A percentile compares a stretch with the other conserved stretches of the same genome.
Evolutionary conservation across 2,888 invertebrate species (phyloP).

Genomic region (Furcula furcula): DNA sequence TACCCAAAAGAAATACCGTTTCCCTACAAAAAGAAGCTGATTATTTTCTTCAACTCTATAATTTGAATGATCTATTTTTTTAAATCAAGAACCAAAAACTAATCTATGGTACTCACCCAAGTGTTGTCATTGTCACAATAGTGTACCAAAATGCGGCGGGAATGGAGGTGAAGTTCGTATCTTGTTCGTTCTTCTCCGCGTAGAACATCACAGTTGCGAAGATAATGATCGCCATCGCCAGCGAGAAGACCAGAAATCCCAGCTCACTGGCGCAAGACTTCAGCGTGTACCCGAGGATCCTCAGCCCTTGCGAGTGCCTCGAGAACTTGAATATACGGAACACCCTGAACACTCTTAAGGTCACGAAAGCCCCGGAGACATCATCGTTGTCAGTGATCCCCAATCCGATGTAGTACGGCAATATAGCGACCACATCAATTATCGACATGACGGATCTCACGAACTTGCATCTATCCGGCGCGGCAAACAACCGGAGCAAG

Average conservation of each 20-base stretch:
- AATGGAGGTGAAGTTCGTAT: conserved; percentile 99
- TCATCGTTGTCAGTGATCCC: conserved; percentile 99
- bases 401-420: conserved; percentile 99
- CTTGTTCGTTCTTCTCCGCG: conserved; percentile 98
- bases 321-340: conserved; percentile 99
- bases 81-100: background rate
- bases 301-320: conserved; percentile 98
- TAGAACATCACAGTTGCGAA: conserved; percentile 99
- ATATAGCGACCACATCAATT: conserved; percentile 99
- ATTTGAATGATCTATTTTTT: no score
- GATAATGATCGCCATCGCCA: conserved; percentile 99
- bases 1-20: no score
- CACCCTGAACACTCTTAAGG: conserved; percentile 98
- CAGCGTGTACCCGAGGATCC: conserved; percentile 99
- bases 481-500: conserved; percentile 96
- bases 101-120: conserved; percentile 90
- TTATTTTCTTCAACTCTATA: no score
- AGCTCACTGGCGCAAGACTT: conserved; percentile 99
- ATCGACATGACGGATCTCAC: conserved; percentile 99
- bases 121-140: conserved; percentile 99
- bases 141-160: conserved; percentile 99
- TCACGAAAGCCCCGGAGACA: conserved; percentile 99
- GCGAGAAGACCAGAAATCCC: conserved; percentile 99
- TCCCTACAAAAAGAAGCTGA: no score
- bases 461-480: conserved; percentile 99